Evolutionary conservation across 2,113 vertebrate species (phyloP).

Genomic region (Talpa occidentalis): DNA sequence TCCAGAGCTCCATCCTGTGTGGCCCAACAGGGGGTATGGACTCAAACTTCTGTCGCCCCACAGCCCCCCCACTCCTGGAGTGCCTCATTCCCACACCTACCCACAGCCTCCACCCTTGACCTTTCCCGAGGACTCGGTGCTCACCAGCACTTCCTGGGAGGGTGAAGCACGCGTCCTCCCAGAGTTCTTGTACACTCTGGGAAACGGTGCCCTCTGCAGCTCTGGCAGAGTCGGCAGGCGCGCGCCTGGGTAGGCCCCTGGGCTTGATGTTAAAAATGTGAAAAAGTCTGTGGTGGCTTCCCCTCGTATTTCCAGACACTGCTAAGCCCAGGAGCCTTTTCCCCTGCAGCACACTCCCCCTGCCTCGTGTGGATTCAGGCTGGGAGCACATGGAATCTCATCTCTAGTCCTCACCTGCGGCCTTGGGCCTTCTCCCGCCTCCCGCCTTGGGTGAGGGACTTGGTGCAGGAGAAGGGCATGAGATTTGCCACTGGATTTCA

Average conservation of each 20-base stretch:
- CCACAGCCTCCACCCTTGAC: background rate
- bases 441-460: background rate
- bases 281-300: background rate
- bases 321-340: background rate
- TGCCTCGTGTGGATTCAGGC: accelerated
- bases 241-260: background rate
- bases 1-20: accelerated
- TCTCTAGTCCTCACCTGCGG: background rate
- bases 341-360: background rate
- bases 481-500: background rate
- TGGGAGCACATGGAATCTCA: too few relatives aligned
- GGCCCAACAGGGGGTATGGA: background rate
- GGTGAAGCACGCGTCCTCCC: background rate
- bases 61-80: background rate
- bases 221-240: accelerated
- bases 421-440: too few relatives aligned
- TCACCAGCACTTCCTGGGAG: too few relatives aligned
- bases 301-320: too few relatives aligned
- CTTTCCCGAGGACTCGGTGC: background rate
- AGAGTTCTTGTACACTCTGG: background rate
- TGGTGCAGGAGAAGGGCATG: background rate
- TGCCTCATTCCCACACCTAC: background rate
- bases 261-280: background rate
- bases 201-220: background rate
- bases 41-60: too few relatives aligned